Conservation (phyloP, 2,113 vertebrate species). For the Phyllopteryx taeniolatus region DNA sequence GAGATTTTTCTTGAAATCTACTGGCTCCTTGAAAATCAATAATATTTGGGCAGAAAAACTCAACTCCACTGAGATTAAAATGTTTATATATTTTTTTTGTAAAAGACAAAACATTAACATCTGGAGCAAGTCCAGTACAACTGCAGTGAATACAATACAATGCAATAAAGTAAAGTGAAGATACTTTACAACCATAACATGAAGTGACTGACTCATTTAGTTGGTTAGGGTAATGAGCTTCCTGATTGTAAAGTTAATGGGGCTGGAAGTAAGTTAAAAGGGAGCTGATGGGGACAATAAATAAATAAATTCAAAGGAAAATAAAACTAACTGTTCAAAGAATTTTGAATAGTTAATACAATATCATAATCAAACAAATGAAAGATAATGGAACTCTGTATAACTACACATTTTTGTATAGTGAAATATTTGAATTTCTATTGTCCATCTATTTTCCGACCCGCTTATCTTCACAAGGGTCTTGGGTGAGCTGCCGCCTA, state of each 20-base stretch:
- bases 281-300: background rate
- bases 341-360: background rate
- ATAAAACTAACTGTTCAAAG: background rate
- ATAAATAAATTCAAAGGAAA: background rate
- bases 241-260: constrained; percentile 15
- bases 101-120: background rate
- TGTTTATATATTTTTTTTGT: no score
- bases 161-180: background rate
- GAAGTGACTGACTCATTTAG: constrained; percentile 10
- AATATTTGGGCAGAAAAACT: no score
- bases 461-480: no score
- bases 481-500: no score
- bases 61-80: no score
- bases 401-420: no score
- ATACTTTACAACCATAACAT: constrained; percentile 1
- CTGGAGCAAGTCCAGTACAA: background rate
- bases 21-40: no score
- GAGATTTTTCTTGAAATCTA: no score
- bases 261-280: constrained; percentile 3
- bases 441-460: no score
- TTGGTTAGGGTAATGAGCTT: constrained; percentile 10
- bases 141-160: background rate
- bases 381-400: no score
- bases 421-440: background rate
- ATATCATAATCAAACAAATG: background rate